Percentiles rank a stretch among this genome's conserved stretches.
These are phyloP conservation scores for Trichopria drosophilae DNA, from an alignment of 2,888 invertebrate species.

Conservation along the genomic window DNA sequence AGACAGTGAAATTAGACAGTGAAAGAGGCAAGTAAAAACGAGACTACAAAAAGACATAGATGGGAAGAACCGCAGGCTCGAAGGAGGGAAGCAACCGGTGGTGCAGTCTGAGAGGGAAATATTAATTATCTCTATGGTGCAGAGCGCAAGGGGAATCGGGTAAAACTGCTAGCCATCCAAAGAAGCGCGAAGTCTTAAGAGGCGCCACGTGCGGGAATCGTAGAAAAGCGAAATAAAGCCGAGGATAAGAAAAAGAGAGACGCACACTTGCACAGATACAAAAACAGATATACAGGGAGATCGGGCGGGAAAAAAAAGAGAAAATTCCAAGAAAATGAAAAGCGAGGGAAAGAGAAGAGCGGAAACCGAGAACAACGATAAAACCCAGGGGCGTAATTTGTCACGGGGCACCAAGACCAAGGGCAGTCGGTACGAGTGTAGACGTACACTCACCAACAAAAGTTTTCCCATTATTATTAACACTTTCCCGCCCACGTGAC, in stretches of 20 bases:
- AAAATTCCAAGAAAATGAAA: constrained; percentile 25
- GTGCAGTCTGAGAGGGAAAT: too few relatives aligned
- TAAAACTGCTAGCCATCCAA: not conserved
- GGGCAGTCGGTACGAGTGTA: constrained; percentile 34
- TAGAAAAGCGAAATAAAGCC: not conserved
- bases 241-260: constrained; percentile 8
- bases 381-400: constrained; percentile 52
- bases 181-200: not conserved
- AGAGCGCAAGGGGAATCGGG: not conserved
- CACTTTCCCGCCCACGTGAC: constrained; percentile 33
- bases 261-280: not conserved
- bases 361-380: constrained; percentile 48
- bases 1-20: too few relatives aligned
- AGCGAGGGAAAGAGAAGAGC: constrained; percentile 13
- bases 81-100: too few relatives aligned
- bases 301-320: constrained; percentile 8
- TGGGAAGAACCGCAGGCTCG: too few relatives aligned
- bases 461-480: constrained; percentile 56
- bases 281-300: constrained; percentile 8
- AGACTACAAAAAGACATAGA: too few relatives aligned
- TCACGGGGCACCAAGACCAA: constrained; percentile 42
- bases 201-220: too few relatives aligned
- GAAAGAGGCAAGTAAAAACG: too few relatives aligned
- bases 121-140: too few relatives aligned
- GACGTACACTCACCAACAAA: constrained; percentile 33